A percentile compares a stretch with the other conserved stretches of the same genome.
Conservation (phyloP, 2,113 vertebrate species). For the Podarcis muralis region DNA sequence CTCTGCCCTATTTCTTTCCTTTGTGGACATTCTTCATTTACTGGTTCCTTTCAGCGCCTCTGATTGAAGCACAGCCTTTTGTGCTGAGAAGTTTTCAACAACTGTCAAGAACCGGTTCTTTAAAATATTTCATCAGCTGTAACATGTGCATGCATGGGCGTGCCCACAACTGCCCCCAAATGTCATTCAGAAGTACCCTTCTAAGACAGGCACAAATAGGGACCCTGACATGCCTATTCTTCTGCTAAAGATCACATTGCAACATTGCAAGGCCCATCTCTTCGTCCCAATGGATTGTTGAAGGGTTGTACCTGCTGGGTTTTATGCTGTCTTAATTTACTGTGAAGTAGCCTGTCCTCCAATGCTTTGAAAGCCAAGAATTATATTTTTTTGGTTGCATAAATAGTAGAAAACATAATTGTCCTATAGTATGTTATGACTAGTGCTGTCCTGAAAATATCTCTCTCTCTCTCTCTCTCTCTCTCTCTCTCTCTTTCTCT, state of each 20-base stretch:
- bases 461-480: too few relatives aligned
- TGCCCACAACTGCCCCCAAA: too few relatives aligned
- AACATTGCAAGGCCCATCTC: neutral
- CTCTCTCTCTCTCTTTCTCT: too few relatives aligned
- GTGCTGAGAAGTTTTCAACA: neutral
- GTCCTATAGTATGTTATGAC: too few relatives aligned
- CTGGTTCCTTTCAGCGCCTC: neutral
- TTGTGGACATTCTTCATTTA: neutral
- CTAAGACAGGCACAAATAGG: too few relatives aligned
- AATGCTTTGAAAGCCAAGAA: neutral
- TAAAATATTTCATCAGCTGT: neutral
- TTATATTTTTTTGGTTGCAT: too few relatives aligned
- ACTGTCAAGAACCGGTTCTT: neutral
- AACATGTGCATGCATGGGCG: neutral
- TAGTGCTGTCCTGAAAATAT: too few relatives aligned
- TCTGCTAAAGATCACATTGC: neutral
- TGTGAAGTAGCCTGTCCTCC: neutral
- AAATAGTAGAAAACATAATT: too few relatives aligned
- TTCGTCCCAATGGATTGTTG: neutral
- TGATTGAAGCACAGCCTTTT: neutral
- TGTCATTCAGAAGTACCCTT: too few relatives aligned
- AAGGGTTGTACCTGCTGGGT: neutral
- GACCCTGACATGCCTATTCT: neutral
- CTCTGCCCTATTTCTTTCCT: neutral
- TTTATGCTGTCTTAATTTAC: neutral